Evolutionary conservation across 2,888 invertebrate genomes (phyloP).

Genomic region (Parnassius mnemosyne): DNA sequence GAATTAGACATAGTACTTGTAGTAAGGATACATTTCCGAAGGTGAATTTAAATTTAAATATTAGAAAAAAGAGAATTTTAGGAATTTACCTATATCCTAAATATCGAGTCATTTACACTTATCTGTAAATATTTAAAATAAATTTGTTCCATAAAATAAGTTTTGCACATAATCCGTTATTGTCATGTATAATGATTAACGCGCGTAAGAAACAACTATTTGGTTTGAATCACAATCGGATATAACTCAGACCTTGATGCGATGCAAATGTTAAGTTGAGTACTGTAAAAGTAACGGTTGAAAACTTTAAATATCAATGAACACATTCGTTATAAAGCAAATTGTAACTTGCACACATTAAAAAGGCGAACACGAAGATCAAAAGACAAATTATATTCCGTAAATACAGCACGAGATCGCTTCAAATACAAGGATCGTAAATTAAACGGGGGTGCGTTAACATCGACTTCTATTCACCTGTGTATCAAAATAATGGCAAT

Average conservation of each 20-base stretch:
- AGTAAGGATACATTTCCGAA: too few relatives aligned
- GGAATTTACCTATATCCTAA: too few relatives aligned
- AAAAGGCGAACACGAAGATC: conserved; percentile 33
- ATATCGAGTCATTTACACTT: too few relatives aligned
- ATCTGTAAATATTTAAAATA: too few relatives aligned
- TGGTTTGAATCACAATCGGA: conserved; percentile 16
- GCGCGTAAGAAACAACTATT: conserved; percentile 9
- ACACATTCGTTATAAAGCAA: conserved; percentile 19
- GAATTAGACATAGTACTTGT: too few relatives aligned
- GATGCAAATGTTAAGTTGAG: conserved; percentile 22
- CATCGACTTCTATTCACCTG: conserved; percentile 52
- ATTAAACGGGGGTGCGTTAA: conserved; percentile 27
- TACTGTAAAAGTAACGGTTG: conserved; percentile 15
- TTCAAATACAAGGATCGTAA: conserved; percentile 42
- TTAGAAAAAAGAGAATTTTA: too few relatives aligned
- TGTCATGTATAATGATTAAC: conserved; percentile 10
- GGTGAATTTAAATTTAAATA: too few relatives aligned
- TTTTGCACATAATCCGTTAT: conserved; percentile 8
- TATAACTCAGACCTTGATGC: conserved; percentile 17
- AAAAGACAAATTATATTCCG: conserved; percentile 35
- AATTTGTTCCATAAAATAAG: not conserved
- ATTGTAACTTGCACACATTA: conserved; percentile 26
- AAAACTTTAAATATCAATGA: conserved; percentile 23
- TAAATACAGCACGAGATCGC: conserved; percentile 45
- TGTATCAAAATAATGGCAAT: conserved; percentile 48